Conservation (phyloP, 2,888 invertebrate genomes). For the Agrotis clavis region DNA sequence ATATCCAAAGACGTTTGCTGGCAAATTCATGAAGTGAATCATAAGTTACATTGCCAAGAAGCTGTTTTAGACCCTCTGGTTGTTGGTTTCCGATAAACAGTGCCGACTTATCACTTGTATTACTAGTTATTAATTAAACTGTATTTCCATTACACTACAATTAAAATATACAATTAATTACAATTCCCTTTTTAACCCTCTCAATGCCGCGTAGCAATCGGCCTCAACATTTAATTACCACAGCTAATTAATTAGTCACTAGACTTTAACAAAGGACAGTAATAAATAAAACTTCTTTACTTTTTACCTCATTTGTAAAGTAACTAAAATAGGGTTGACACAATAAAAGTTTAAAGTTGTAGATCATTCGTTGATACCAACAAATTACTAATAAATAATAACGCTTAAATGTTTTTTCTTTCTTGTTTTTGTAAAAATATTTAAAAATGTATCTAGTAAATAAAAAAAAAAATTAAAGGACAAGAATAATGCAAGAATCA, state of each 20-base stretch:
- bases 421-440: too few relatives aligned
- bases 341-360: not conserved
- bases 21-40: too few relatives aligned
- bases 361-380: not conserved
- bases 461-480: too few relatives aligned
- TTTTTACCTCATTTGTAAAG: conserved; percentile 14
- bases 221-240: conserved; percentile 8
- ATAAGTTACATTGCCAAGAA: too few relatives aligned
- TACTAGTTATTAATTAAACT: not conserved
- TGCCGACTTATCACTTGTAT: not conserved
- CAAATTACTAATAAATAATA: too few relatives aligned
- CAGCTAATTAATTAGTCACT: conserved; percentile 35
- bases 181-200: conserved; percentile 12
- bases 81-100: too few relatives aligned
- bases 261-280: not conserved
- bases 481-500: too few relatives aligned
- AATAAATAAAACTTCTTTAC: conserved; percentile 15
- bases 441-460: too few relatives aligned
- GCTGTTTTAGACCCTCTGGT: too few relatives aligned
- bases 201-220: conserved; percentile 6
- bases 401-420: too few relatives aligned
- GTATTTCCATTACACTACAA: not conserved
- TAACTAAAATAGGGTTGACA: conserved; percentile 7
- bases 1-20: too few relatives aligned
- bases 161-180: conserved; percentile 26